phyloP scores from a whole-genome alignment of 2,113 vertebrate genomes.

The Fukomys damarensis region DNA sequence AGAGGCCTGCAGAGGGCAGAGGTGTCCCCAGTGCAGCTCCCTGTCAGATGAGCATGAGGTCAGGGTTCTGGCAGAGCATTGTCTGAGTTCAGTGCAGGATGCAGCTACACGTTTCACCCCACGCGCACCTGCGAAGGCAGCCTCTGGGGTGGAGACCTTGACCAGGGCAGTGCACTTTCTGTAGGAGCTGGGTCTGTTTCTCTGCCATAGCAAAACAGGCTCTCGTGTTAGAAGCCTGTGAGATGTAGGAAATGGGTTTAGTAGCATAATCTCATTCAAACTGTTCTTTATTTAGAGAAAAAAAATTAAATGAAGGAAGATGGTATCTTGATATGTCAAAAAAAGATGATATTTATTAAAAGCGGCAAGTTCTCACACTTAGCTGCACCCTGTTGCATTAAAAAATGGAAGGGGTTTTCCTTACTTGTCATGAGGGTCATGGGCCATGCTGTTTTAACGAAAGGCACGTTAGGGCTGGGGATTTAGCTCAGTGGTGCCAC shows the following conservation, averaged over 20 bases:
- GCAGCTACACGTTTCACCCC: rapidly evolving
- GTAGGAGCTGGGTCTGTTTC: too few species aligned
- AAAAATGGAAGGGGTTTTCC: neutral
- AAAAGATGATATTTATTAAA: neutral
- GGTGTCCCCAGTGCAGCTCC: neutral
- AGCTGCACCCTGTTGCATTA: neutral
- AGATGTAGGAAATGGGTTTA: neutral
- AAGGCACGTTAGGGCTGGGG: too few species aligned
- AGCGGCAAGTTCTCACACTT: neutral
- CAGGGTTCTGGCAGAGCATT: neutral
- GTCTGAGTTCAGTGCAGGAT: rapidly evolving
- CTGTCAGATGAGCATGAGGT: neutral
- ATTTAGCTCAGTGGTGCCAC: too few species aligned
- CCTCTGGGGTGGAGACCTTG: neutral
- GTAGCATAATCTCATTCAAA: neutral
- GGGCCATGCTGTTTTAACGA: neutral
- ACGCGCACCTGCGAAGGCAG: rapidly evolving
- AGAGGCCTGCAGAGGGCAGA: neutral
- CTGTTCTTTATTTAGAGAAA: constrained; percentile 18
- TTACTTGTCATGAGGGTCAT: neutral
- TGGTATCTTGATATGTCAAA: neutral
- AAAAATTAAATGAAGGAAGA: neutral
- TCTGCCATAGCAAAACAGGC: neutral
- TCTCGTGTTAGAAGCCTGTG: neutral
- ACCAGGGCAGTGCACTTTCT: neutral